Evolutionary conservation across 2,888 invertebrate species (phyloP).

Genomic region (Heliconius aoede): DNA sequence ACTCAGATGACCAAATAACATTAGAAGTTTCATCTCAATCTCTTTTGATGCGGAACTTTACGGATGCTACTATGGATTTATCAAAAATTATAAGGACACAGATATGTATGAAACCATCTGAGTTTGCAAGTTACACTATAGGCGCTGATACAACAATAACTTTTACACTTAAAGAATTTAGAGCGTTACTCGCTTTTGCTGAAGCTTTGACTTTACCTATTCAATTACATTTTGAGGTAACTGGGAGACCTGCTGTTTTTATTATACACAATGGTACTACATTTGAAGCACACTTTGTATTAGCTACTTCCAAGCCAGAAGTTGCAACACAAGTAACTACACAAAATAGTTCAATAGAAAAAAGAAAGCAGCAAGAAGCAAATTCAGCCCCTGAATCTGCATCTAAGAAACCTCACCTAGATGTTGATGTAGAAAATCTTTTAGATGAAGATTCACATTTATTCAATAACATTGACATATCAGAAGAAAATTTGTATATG

Average conservation of each 20-base stretch:
- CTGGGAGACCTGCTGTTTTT: conserved; percentile 91
- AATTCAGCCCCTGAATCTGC: conserved; percentile 54
- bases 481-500: conserved; percentile 56
- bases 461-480: conserved; percentile 77
- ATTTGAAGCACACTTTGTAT: conserved; percentile 91
- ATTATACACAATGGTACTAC: conserved; percentile 88
- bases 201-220: conserved; percentile 88
- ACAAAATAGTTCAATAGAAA: conserved; percentile 69
- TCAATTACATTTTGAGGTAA: conserved; percentile 88
- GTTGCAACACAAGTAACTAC: conserved; percentile 70
- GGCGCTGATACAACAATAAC: conserved; percentile 88
- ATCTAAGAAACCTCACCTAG: conserved; percentile 73
- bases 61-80: conserved; percentile 86
- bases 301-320: conserved; percentile 89
- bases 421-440: conserved; percentile 67
- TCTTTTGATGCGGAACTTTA: conserved; percentile 89
- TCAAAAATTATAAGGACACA: conserved; percentile 90
- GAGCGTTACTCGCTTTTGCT: conserved; percentile 90
- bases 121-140: conserved; percentile 88
- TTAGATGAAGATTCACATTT: conserved; percentile 79
- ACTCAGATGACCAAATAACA: conserved; percentile 91
- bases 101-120: conserved; percentile 87
- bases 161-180: conserved; percentile 93
- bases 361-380: conserved; percentile 65
- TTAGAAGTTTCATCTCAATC: conserved; percentile 86